These are phyloP conservation scores for Sardinella longiceps DNA, from an alignment of 2,797 vertebrate species.

Conservation along the genomic window DNA sequence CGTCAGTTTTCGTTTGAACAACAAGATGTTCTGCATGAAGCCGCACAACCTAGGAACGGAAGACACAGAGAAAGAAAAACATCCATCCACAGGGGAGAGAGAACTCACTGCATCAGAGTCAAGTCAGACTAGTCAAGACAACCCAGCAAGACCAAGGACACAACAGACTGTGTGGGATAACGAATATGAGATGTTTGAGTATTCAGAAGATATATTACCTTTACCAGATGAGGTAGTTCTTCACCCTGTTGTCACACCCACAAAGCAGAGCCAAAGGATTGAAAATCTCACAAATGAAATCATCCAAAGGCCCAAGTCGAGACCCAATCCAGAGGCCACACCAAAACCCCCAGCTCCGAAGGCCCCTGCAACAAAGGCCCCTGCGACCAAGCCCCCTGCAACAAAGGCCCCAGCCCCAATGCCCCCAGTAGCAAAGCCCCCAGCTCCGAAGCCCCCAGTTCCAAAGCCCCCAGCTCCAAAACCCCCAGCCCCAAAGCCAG, in stretches of 20 bases:
- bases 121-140: not conserved
- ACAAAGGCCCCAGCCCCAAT: not conserved
- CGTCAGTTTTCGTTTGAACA: conserved; percentile 74
- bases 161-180: not conserved
- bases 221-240: not conserved
- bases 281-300: too few relatives aligned
- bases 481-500: not conserved
- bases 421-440: not conserved
- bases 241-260: not conserved
- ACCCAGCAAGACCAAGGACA: not conserved
- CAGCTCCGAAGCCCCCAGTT: not conserved
- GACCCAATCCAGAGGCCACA: too few relatives aligned
- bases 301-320: too few relatives aligned
- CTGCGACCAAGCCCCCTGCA: too few relatives aligned
- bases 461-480: not conserved
- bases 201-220: not conserved
- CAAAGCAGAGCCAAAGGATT: not conserved
- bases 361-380: not conserved
- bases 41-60: not conserved
- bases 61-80: not conserved
- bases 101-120: not conserved
- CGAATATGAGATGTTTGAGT: not conserved
- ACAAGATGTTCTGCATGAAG: conserved; percentile 86
- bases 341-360: not conserved
- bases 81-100: not conserved